Conservation (phyloP, 2,113 vertebrate genomes). For the mouse (Mus musculus) region GRCm39 chr16:45747001-45747500, state of each 20-base stretch:
- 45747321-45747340: background rate
- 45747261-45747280: background rate
- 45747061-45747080: conserved; percentile 7
- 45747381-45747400: background rate
- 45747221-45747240: background rate
- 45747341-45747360: background rate
- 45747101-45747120: background rate
- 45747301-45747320: background rate
- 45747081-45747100: conserved; percentile 33
- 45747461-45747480: background rate
- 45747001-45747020: conserved; percentile 22
- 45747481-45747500: background rate
- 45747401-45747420: background rate
- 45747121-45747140: background rate
- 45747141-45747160: background rate
- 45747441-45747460: background rate
- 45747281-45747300: background rate
- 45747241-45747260: background rate
- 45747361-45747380: background rate
- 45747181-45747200: background rate
- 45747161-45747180: background rate
- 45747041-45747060: conserved; percentile 42
- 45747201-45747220: too few species aligned
- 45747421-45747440: background rate
- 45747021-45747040: background rate